phyloP scores from a whole-genome alignment of 2,888 invertebrate species.

The Mythimna albipuncta region DNA sequence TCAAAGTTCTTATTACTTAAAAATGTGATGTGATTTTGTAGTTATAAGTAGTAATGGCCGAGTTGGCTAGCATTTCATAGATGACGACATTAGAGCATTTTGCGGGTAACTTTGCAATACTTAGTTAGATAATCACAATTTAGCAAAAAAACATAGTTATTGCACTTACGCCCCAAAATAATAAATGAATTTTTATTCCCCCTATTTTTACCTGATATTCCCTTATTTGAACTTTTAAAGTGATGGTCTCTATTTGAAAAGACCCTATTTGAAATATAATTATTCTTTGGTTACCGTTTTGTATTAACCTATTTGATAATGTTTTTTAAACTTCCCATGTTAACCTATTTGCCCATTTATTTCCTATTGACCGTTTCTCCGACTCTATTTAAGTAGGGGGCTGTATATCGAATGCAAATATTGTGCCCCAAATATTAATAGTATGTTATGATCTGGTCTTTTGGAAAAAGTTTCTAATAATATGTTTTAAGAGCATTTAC shows the following conservation, averaged over 20 bases:
- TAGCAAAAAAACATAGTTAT: conserved; percentile 52
- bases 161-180: conserved; percentile 54
- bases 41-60: conserved; percentile 70
- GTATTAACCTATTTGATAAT: neutral
- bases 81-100: conserved; percentile 54
- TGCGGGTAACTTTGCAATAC: conserved; percentile 75
- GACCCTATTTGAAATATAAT: neutral
- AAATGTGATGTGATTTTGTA: conserved; percentile 78
- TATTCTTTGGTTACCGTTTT: neutral
- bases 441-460: neutral
- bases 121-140: conserved; percentile 54
- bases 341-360: neutral
- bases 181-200: neutral
- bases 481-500: neutral
- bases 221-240: conserved; percentile 7
- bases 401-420: neutral
- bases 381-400: neutral
- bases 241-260: neutral
- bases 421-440: neutral
- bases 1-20: conserved; percentile 74
- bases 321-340: neutral
- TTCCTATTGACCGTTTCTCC: neutral
- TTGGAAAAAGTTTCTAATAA: neutral
- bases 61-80: conserved; percentile 70
- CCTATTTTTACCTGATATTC: neutral